Conservation (phyloP, 2,797 vertebrate species). For the Pygocentrus nattereri region DNA sequence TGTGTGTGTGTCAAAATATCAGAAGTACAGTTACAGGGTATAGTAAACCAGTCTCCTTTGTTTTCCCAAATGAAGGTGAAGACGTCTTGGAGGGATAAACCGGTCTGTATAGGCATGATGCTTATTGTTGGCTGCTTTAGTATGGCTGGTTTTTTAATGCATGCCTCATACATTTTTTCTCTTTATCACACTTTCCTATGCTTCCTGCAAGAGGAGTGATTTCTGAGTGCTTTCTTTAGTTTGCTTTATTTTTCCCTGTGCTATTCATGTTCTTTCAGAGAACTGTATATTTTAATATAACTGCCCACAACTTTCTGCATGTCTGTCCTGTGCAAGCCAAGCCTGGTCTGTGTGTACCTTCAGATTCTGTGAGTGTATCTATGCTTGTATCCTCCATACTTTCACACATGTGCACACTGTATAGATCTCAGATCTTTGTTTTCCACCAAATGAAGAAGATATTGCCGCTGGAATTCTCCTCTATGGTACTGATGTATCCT, state of each 20-base stretch:
- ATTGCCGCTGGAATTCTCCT: not conserved
- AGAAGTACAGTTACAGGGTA: not conserved
- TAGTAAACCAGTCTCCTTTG: constrained; percentile 32
- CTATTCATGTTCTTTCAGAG: constrained; percentile 20
- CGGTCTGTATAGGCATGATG: constrained; percentile 59
- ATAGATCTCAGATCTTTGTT: not conserved
- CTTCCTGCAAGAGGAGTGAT: constrained; percentile 28
- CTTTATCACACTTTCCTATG: constrained; percentile 11
- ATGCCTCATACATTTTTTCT: constrained; percentile 20
- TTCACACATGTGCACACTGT: not conserved
- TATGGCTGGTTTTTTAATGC: constrained; percentile 22
- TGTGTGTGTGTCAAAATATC: not conserved
- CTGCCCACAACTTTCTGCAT: not conserved
- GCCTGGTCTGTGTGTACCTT: constrained; percentile 37
- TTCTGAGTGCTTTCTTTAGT: constrained; percentile 1
- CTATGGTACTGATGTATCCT: not conserved
- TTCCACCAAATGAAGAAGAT: not conserved
- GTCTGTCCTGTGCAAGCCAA: constrained; percentile 4
- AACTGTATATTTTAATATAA: not conserved
- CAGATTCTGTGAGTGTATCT: not conserved
- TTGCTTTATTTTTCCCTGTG: constrained; percentile 10
- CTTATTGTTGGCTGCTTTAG: not conserved
- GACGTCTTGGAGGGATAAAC: constrained; percentile 35
- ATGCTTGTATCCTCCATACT: not conserved
- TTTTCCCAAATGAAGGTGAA: constrained; percentile 65